These are phyloP conservation scores for Morone chrysops DNA, from an alignment of 2,113 vertebrate species.

Conservation along the genomic window DNA sequence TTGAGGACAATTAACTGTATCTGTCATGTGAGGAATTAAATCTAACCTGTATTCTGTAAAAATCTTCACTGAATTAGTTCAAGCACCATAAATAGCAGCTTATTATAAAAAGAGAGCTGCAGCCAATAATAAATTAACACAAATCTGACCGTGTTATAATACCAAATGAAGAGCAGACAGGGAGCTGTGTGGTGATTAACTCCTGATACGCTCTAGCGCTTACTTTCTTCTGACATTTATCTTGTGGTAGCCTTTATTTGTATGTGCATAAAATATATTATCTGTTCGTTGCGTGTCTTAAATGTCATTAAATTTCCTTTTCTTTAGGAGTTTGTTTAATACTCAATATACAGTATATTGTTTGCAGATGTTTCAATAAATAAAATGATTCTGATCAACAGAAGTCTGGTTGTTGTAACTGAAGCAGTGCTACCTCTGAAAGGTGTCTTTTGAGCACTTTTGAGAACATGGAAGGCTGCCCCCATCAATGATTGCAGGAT, in stretches of 20 bases:
- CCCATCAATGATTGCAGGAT: neutral
- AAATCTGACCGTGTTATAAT: neutral
- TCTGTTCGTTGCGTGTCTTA: constrained; percentile 2
- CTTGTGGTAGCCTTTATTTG: neutral
- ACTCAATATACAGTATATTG: too few relatives aligned
- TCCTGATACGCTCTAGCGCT: neutral
- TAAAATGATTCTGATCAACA: too few relatives aligned
- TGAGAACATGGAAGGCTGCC: neutral
- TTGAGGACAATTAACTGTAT: neutral
- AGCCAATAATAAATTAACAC: neutral
- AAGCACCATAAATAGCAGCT: neutral
- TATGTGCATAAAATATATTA: neutral
- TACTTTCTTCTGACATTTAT: constrained; percentile 23
- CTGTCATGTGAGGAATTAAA: neutral
- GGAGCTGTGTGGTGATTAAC: neutral
- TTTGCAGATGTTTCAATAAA: too few relatives aligned
- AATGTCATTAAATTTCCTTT: constrained; percentile 18
- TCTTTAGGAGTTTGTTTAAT: neutral
- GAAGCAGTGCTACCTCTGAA: neutral
- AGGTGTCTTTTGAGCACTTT: neutral
- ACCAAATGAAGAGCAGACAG: neutral
- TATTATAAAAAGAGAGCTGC: neutral
- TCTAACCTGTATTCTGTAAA: neutral
- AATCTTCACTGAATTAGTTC: constrained; percentile 1
- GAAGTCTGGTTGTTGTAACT: too few relatives aligned